These are phyloP conservation scores for Drosophila barbarae DNA, from an alignment of 2,888 invertebrate genomes.

Conservation along the genomic window DNA sequence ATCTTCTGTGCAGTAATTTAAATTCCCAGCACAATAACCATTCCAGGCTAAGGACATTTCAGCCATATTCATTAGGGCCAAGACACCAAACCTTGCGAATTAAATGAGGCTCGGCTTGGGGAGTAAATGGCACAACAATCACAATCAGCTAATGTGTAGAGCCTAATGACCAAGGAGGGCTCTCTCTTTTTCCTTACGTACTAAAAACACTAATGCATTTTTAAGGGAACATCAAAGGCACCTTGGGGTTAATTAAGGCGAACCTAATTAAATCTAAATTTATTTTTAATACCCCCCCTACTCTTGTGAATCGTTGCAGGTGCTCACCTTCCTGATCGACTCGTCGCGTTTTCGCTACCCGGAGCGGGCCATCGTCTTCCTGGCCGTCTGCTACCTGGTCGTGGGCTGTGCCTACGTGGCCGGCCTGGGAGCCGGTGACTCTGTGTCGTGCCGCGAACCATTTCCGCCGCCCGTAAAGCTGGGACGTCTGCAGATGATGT, in stretches of 20 bases:
- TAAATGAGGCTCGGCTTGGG: conserved; percentile 57
- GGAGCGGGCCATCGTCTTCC: conserved; percentile 97
- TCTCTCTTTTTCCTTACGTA: not conserved
- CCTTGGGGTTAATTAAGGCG: conserved; percentile 45
- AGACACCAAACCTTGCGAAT: conserved; percentile 30
- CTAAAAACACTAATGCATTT: conserved; percentile 55
- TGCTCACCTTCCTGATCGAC: conserved; percentile 95
- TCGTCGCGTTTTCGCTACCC: conserved; percentile 97
- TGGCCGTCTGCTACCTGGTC: conserved; percentile 97
- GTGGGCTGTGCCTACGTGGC: conserved; percentile 95
- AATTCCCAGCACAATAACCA: not conserved
- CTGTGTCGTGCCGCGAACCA: conserved; percentile 90
- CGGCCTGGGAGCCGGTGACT: conserved; percentile 90
- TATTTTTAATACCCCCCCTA: conserved; percentile 55
- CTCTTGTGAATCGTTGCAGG: conserved; percentile 73
- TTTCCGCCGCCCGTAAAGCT: conserved; percentile 86
- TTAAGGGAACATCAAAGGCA: conserved; percentile 47
- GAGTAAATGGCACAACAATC: conserved; percentile 69
- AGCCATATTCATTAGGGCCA: conserved; percentile 58
- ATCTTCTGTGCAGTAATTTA: not conserved
- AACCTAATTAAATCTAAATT: conserved; percentile 65
- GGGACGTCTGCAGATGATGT: conserved; percentile 87
- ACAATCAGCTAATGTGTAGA: conserved; percentile 69
- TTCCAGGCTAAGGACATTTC: conserved; percentile 33
- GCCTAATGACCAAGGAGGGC: conserved; percentile 59